Evolutionary conservation across 1,140 invertebrate species (phyloP), one percentile per base, ranked within the genome.

Genomic region (Brachionus calyciflorus): DNA sequence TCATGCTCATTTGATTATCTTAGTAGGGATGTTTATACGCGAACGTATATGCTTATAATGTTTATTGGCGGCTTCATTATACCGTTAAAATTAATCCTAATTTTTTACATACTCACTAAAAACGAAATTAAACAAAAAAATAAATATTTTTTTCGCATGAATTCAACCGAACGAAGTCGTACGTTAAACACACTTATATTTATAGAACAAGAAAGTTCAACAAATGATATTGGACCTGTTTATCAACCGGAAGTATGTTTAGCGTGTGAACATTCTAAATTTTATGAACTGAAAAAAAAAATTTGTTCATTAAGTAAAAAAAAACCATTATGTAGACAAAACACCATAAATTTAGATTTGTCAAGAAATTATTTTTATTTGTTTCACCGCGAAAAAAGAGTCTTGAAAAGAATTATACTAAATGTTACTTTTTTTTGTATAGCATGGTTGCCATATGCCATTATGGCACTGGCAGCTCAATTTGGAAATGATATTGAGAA

Each of bases 1-100:
- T 76, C 73, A 41, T 76, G 73, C 21, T 55, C 73, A 10, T 76
- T 76, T 30, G 73, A 76, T 46, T 76, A 76, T 41, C 7, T 76
- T 5, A 55, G 49, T 46, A 37, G 28, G 33, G 51, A 76, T 44
- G 4, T 41, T 4, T 0, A 10, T 1, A 4, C 49, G n/a, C 49
- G 73, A 12, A 17, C 17, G 4, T 76, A 55, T 19, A 76, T 76
- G 33, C 14, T 76, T 24, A 46, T 60, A 7, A 55, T 76, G 49
- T 19, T 76, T 1, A 19, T 30, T n/a, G 73, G 51, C 33, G 73
- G 73, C 4, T 76, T 76, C 14, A 3, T 57, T 17, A 41, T 76
- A 21, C 73, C 73, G 19, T 46, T 76, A 7, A 28, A 17, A 14
- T 14, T 55, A 40, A 76, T 57, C 24, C 10, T 76, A 1, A 3